phyloP scores from a whole-genome alignment of 2,113 vertebrate species.

The Megaleporinus macrocephalus region DNA sequence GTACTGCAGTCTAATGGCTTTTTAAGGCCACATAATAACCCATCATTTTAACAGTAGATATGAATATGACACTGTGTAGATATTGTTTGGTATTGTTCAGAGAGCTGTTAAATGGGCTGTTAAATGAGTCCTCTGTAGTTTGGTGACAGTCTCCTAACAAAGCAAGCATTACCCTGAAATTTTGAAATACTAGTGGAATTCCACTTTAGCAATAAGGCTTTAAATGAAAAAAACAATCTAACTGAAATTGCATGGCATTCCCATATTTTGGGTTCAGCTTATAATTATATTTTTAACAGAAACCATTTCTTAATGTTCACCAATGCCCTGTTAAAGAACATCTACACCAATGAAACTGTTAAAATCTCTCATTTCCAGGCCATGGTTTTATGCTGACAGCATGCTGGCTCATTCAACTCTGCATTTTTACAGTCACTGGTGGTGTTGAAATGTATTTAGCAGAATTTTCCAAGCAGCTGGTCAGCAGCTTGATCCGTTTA shows the following conservation, averaged over 20 bases:
- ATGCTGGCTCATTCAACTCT: too few species aligned
- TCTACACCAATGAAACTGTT: too few species aligned
- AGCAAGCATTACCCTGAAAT: too few species aligned
- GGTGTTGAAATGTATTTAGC: neutral
- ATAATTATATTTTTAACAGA: neutral
- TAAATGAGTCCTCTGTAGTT: too few species aligned
- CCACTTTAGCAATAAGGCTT: neutral
- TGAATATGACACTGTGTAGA: too few species aligned
- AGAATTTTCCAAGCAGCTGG: neutral
- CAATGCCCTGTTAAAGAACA: neutral
- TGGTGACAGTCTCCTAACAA: too few species aligned
- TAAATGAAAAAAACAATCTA: neutral
- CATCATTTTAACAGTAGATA: too few species aligned
- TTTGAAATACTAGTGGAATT: too few species aligned
- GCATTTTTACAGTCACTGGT: neutral
- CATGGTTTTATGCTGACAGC: neutral
- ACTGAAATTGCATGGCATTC: neutral
- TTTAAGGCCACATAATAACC: too few species aligned
- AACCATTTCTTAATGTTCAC: neutral
- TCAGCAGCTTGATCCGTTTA: slow-evolving; percentile 15
- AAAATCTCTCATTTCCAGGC: neutral
- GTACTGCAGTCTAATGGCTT: too few species aligned
- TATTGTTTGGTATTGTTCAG: too few species aligned
- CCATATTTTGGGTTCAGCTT: neutral
- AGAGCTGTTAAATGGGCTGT: too few species aligned